Conservation (phyloP, 2,797 vertebrate species). For the Harpagifer antarcticus region DNA sequence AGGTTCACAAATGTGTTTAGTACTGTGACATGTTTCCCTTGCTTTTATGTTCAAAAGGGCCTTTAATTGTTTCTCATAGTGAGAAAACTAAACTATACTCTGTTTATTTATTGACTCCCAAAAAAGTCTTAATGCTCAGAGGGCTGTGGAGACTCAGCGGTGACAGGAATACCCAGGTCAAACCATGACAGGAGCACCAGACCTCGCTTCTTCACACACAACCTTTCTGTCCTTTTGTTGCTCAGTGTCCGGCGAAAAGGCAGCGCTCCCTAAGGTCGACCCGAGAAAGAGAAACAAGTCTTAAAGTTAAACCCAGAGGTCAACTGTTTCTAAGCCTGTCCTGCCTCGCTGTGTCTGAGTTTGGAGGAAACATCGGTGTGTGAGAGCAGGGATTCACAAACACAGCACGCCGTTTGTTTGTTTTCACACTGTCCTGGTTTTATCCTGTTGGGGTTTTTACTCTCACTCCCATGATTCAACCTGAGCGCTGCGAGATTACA, state of each 20-base stretch:
- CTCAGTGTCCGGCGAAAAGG: constrained; percentile 52
- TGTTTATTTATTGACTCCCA: too few relatives aligned
- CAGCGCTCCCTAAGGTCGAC: constrained; percentile 49
- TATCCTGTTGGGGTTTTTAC: neutral
- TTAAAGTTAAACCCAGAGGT: neutral
- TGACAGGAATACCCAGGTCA: constrained; percentile 45
- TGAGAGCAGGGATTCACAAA: neutral
- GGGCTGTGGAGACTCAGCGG: constrained; percentile 43
- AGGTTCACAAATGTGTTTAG: too few relatives aligned
- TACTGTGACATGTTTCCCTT: too few relatives aligned
- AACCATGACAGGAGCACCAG: constrained; percentile 66
- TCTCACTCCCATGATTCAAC: constrained; percentile 7
- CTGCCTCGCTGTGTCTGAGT: neutral
- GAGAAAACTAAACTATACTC: too few relatives aligned
- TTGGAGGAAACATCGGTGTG: neutral
- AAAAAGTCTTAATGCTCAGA: too few relatives aligned
- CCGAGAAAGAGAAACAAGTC: constrained; percentile 3
- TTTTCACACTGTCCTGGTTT: neutral
- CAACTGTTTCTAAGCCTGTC: constrained; percentile 9
- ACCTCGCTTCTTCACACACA: constrained; percentile 59
- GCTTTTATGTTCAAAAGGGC: too few relatives aligned
- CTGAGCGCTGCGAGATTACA: neutral
- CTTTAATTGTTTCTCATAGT: too few relatives aligned
- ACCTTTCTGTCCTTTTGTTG: constrained; percentile 58
- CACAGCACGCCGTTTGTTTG: neutral